Base-by-base conservation (phyloP, 2,113 vertebrate species). In the Xiphias gladius region DNA sequence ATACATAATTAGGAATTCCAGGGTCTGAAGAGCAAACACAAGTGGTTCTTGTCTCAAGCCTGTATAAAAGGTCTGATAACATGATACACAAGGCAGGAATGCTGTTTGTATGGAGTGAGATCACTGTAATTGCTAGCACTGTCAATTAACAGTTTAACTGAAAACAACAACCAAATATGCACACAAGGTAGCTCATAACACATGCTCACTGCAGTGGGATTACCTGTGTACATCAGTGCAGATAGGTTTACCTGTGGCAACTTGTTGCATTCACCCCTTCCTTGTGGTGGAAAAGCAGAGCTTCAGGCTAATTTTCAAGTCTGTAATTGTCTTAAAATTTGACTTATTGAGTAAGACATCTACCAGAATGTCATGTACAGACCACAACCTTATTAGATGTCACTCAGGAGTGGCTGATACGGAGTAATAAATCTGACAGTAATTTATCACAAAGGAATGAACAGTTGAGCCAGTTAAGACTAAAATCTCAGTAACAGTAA, bases 1-100 rank as follows among this genome's bases (percentile, higher is more conserved):
- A 46, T 61, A 43, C 55, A 84, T 70, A 46, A 88, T 85, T 86
- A 80, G 24, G 52, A 89, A 88, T 78, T 75, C 72, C 43, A 76
- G 22, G 14, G 62, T 82, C 64, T 79, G 54, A 64, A 64, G 48
- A 28, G 57, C 2, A 0, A 76, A 67, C 54, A 81, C 37, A 48
- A 67, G 73, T 43, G 11, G 26, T 77, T 86, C 39, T 76, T 54
- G 30, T 48, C n/a, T 64, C 11, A 28, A 72, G 73, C 65, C 28
- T 63, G 70, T 20, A 65, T 73, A 52, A 80, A n/a, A 85, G n/a
- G 74, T 59, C 55, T 66, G 50, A 81, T 79, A 66, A 65, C 37
- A 70, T 48, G 50, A 80, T 55, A 61, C 57, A 37, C 24, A 37
- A 61, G 52, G 17, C 62, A 63, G 63, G 48, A 73, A 86, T 2